Percentiles rank a stretch among this genome's conserved stretches.
phyloP scores from a whole-genome alignment of 2,888 invertebrate species.

The Glaucopsyche alexis region DNA sequence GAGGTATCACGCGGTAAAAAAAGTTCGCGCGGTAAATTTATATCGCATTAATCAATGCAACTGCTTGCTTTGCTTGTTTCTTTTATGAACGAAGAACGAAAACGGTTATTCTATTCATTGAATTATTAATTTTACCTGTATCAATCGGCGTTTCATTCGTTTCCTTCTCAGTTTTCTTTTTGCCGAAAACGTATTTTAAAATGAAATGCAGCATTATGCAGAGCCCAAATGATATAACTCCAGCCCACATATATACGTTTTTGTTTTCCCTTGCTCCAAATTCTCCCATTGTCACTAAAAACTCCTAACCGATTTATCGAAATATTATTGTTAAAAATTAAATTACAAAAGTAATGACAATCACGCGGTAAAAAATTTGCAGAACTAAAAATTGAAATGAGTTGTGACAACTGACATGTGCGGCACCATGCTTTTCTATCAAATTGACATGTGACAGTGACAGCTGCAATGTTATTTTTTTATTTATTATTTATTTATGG shows the following conservation, averaged over 20 bases:
- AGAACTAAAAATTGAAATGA: slow-evolving; percentile 41
- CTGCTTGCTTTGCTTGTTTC: background rate
- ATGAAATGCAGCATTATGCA: slow-evolving; percentile 65
- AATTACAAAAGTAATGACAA: slow-evolving; percentile 42
- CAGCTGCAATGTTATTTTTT: no score
- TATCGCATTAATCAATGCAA: background rate
- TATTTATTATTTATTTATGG: no score
- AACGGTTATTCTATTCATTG: background rate
- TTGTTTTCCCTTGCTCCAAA: slow-evolving; percentile 60
- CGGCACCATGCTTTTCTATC: slow-evolving; percentile 8
- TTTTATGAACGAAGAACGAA: background rate
- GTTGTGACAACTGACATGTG: no score
- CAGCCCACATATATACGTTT: slow-evolving; percentile 55
- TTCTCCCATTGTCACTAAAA: slow-evolving; percentile 72
- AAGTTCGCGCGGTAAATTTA: slow-evolving; percentile 22
- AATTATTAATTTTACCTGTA: slow-evolving; percentile 52
- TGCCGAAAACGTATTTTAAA: slow-evolving; percentile 62
- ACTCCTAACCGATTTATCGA: slow-evolving; percentile 48
- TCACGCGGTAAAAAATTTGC: slow-evolving; percentile 63
- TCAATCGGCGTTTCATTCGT: slow-evolving; percentile 62
- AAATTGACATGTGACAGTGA: background rate
- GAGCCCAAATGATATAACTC: slow-evolving; percentile 52
- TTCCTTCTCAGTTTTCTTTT: slow-evolving; percentile 60
- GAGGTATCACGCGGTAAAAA: background rate
- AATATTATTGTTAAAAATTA: slow-evolving; percentile 31